These are phyloP conservation scores for Lingula anatina DNA, from an alignment of 2,888 invertebrate species.

Conservation along the genomic window DNA sequence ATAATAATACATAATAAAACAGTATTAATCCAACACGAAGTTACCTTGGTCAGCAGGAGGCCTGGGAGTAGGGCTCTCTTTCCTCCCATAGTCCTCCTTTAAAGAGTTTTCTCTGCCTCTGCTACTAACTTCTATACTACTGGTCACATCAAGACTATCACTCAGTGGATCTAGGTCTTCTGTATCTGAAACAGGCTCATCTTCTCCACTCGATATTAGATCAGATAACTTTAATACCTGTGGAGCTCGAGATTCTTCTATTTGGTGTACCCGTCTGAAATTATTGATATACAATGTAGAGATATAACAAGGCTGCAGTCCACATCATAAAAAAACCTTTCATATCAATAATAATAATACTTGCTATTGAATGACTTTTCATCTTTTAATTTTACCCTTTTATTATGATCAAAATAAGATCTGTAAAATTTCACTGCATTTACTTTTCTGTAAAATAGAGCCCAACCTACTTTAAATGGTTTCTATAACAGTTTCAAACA, in stretches of 20 bases:
- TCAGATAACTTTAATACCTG: conserved; percentile 43
- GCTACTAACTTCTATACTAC: too few species aligned
- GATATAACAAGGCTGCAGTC: not conserved
- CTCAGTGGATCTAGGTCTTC: conserved; percentile 12
- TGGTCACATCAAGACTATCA: too few species aligned
- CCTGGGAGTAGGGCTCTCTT: not conserved
- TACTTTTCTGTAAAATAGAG: too few species aligned
- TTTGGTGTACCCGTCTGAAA: conserved; percentile 30
- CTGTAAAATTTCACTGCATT: too few species aligned
- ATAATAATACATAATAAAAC: too few species aligned
- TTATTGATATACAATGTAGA: not conserved
- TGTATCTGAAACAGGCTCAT: conserved; percentile 15
- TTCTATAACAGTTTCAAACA: not conserved
- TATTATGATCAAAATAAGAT: too few species aligned
- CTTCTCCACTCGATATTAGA: conserved; percentile 10
- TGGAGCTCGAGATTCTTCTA: conserved; percentile 31
- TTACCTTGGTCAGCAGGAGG: not conserved
- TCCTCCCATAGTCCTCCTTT: too few species aligned
- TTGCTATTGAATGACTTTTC: not conserved
- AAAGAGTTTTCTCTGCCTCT: too few species aligned
- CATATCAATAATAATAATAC: not conserved
- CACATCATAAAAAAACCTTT: not conserved
- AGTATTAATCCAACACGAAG: not conserved
- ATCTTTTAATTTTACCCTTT: too few species aligned
- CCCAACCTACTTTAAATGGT: too few species aligned